Base-by-base conservation (phyloP, 2,888 invertebrate genomes). In the Yponomeuta malinellus region DNA sequence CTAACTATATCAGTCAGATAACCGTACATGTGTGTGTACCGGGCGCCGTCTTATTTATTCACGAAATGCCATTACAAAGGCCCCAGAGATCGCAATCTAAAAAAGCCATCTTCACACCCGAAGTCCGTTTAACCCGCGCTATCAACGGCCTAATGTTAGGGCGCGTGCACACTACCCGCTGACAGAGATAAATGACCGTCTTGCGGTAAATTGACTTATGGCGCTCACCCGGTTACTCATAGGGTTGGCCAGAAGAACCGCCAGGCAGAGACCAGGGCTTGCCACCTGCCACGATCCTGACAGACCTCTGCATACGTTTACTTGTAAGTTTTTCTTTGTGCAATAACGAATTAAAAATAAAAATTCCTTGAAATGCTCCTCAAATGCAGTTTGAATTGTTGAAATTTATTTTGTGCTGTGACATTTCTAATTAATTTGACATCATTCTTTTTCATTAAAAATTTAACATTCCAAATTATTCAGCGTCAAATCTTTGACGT, bases 121-220 rank as follows among this genome's bases (percentile, higher is more conserved):
- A 59, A 3, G 52, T 74, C 74, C 75, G 75, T 74, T 76, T 75
- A 75, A 71, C 70, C 69, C 48, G 72, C 69, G 73, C 72, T 74
- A 75, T 75, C 75, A 75, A 72, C 74, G 73, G 77, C 74, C 72
- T 74, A 74, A 76, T 74, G 75, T 73, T 73, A 74, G 73, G 75
- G 74, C 71, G 71, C 52, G 68, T 72, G 68, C 73, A 73, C 75
- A 73, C 73, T 69, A 71, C 72, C 68, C n/a, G 37, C 70, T 73
- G 76, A 77, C 78, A 78, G 74, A 75, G 78, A 78, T 75, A 75
- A 75, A 78, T 77, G 75, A 65, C 70, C 52, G 43, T 29, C 70
- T 65, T 48, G 65, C 65, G 70, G 70, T 70, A 65, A 70, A 70
- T 70, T 70, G 70, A 70, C 70, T 70, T 70, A 70, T 70, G 70